These are phyloP conservation scores for Aporophyla lueneburgensis DNA, from an alignment of 2,888 invertebrate genomes.

Conservation along the genomic window DNA sequence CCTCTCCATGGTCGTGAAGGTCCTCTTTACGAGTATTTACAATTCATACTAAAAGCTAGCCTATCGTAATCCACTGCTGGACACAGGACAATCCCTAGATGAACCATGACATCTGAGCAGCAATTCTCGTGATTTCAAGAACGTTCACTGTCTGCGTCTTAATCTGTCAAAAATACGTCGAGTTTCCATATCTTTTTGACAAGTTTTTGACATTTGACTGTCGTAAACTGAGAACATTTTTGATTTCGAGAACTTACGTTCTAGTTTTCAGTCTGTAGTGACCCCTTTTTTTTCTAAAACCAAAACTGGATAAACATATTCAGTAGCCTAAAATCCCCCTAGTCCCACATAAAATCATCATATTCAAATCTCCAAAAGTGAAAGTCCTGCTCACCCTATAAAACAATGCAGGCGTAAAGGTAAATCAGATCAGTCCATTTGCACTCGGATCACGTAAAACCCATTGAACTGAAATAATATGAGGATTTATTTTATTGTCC, in stretches of 20 bases:
- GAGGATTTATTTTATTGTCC: conserved; percentile 63
- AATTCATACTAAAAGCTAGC: too few species aligned
- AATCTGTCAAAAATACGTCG: too few species aligned
- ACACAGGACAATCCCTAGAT: not conserved
- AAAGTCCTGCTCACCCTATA: conserved; percentile 13
- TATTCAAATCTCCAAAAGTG: not conserved
- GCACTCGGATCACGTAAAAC: conserved; percentile 64
- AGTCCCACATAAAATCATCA: not conserved
- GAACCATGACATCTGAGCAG: not conserved
- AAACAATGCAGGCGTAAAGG: conserved; percentile 50
- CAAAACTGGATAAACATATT: not conserved
- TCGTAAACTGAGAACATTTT: too few species aligned
- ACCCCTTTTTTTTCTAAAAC: not conserved
- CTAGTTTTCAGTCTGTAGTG: too few species aligned
- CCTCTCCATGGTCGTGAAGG: too few species aligned
- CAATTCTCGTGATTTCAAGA: too few species aligned
- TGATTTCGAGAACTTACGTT: too few species aligned
- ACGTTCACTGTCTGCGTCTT: too few species aligned
- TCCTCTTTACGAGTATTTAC: too few species aligned
- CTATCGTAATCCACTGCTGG: not conserved
- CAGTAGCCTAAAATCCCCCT: not conserved
- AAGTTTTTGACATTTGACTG: too few species aligned
- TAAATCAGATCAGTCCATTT: conserved; percentile 57
- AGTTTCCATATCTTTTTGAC: too few species aligned
- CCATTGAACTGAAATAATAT: conserved; percentile 68